phyloP scores from a whole-genome alignment of 1,140 invertebrate species.

The Micrasema longulum region DNA sequence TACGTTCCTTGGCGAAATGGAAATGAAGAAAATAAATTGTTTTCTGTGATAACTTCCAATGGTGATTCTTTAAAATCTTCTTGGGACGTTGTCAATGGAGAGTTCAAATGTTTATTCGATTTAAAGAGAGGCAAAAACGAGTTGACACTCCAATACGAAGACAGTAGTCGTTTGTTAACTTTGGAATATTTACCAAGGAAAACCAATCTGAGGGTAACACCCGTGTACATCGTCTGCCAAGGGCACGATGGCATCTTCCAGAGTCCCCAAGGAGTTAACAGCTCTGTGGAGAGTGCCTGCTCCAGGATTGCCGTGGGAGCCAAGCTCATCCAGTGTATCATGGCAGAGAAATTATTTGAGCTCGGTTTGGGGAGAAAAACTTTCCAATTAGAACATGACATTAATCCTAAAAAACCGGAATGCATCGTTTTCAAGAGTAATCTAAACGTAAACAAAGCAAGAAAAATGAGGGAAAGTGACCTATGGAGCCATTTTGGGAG shows the following conservation, averaged over 20 bases:
- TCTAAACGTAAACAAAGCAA: constrained; percentile 77
- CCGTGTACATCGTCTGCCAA: constrained; percentile 81
- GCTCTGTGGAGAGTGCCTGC: constrained; percentile 80
- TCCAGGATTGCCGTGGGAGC: constrained; percentile 82
- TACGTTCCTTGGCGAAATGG: constrained; percentile 60
- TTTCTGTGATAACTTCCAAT: constrained; percentile 58
- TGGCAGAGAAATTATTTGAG: constrained; percentile 89
- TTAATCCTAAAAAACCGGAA: constrained; percentile 69
- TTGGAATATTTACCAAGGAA: constrained; percentile 64
- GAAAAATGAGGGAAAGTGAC: constrained; percentile 80
- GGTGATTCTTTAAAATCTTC: constrained; percentile 57
- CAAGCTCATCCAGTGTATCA: constrained; percentile 86
- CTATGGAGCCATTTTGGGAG: constrained; percentile 88
- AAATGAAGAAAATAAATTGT: constrained; percentile 61
- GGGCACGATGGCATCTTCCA: constrained; percentile 85
- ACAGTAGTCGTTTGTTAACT: constrained; percentile 56
- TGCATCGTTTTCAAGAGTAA: constrained; percentile 79
- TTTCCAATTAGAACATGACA: constrained; percentile 80
- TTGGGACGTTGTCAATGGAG: constrained; percentile 65
- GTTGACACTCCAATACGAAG: constrained; percentile 60
- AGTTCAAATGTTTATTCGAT: constrained; percentile 65
- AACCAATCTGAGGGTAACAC: constrained; percentile 68
- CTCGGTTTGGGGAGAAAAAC: constrained; percentile 83
- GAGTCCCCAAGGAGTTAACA: constrained; percentile 76
- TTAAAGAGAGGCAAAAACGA: constrained; percentile 63